These are phyloP conservation scores for Nebria brevicollis DNA, from an alignment of 2,888 invertebrate genomes.

Conservation along the genomic window DNA sequence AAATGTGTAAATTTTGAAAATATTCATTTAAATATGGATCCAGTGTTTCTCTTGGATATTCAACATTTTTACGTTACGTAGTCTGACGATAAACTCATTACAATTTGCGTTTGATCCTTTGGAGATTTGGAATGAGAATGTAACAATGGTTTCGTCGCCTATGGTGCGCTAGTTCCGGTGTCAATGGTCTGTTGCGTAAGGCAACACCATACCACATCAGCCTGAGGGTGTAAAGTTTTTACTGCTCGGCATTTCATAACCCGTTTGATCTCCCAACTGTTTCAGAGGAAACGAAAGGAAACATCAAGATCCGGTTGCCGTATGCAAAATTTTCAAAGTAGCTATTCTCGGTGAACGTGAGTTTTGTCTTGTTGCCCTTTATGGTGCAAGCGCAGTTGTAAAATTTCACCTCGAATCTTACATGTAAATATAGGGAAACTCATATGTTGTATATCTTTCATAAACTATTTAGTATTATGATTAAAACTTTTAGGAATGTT, in stretches of 20 bases:
- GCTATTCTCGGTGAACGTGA: not conserved
- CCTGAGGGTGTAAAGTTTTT: constrained; percentile 16
- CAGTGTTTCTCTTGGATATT: too few species aligned
- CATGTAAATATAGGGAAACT: not conserved
- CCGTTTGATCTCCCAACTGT: constrained; percentile 21
- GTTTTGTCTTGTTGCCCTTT: not conserved
- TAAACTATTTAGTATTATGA: too few species aligned
- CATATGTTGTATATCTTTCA: not conserved
- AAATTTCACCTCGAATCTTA: not conserved
- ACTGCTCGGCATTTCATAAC: constrained; percentile 13
- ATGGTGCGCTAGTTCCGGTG: not conserved
- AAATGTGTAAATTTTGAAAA: too few species aligned
- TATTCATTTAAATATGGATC: too few species aligned
- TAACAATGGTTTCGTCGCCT: not conserved
- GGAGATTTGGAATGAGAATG: not conserved
- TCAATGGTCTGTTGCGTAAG: not conserved
- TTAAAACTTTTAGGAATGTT: too few species aligned
- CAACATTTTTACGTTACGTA: not conserved
- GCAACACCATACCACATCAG: not conserved
- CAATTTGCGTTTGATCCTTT: not conserved
- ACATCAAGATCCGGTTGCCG: constrained; percentile 1
- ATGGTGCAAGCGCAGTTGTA: not conserved
- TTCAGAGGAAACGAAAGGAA: constrained; percentile 2
- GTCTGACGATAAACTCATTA: not conserved
- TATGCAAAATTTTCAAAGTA: not conserved